phyloP scores from a whole-genome alignment of 2,797 vertebrate species.

The Myotis myotis region DNA sequence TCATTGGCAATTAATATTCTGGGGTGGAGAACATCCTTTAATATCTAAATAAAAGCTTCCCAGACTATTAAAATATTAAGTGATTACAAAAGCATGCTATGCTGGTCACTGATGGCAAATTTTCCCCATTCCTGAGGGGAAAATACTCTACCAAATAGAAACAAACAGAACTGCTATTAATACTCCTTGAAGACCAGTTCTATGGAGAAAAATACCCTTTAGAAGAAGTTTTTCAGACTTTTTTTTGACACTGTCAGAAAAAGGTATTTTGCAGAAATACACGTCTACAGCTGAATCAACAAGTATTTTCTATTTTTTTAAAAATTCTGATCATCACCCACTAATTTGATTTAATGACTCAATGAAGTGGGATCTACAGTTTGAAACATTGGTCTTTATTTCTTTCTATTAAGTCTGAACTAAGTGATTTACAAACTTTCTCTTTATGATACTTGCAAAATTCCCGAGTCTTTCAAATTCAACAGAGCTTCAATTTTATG shows the following conservation, averaged over 20 bases:
- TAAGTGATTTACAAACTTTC: background rate
- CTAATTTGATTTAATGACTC: background rate
- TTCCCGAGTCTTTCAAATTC: background rate
- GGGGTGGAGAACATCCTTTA: background rate
- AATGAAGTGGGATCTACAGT: background rate
- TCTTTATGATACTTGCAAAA: background rate
- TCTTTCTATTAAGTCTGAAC: background rate
- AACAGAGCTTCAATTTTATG: background rate
- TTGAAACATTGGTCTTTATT: background rate
- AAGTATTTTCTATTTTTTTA: background rate
- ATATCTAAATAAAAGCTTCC: conserved; percentile 24
- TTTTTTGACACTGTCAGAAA: background rate
- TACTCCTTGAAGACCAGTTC: background rate
- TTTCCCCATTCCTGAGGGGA: background rate
- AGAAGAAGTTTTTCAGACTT: background rate
- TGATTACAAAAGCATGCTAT: background rate
- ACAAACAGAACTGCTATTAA: background rate
- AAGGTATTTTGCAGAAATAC: background rate
- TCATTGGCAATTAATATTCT: conserved; percentile 28
- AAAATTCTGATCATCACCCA: background rate
- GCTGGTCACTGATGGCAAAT: background rate
- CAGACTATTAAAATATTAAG: conserved; percentile 9
- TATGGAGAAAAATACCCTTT: background rate
- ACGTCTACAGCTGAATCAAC: background rate
- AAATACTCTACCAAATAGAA: background rate